These are phyloP conservation scores for Setipinna tenuifilis DNA, from an alignment of 2,797 vertebrate genomes.

Conservation along the genomic window DNA sequence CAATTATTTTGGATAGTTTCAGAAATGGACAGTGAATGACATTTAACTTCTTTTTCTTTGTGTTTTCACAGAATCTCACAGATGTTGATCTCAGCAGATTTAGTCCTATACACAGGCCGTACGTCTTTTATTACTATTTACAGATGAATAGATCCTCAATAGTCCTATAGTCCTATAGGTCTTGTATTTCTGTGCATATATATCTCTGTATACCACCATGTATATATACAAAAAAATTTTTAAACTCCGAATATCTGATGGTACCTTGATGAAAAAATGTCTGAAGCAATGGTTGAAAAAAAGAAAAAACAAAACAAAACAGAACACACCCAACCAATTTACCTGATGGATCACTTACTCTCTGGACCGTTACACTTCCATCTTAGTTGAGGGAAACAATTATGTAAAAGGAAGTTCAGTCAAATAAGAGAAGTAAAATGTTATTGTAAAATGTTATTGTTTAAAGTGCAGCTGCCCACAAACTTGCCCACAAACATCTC, in stretches of 20 bases:
- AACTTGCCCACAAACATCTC: background rate
- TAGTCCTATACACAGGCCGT: conserved; percentile 1
- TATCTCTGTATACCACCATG: too few species aligned
- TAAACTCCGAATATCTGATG: background rate
- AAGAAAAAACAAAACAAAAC: background rate
- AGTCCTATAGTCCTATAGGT: too few species aligned
- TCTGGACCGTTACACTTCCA: background rate
- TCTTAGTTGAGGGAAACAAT: background rate
- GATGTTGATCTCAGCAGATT: conserved; percentile 80
- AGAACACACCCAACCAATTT: background rate
- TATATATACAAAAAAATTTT: too few species aligned
- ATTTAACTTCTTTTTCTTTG: conserved; percentile 32
- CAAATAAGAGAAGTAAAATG: too few species aligned
- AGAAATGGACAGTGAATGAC: background rate
- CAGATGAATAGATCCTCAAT: too few species aligned
- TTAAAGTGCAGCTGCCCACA: too few species aligned
- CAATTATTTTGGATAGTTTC: background rate
- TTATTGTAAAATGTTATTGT: too few species aligned
- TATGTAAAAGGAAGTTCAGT: background rate
- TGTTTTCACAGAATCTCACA: conserved; percentile 73
- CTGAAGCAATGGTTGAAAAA: background rate
- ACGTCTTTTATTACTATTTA: background rate
- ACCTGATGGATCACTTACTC: background rate
- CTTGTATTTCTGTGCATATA: too few species aligned
- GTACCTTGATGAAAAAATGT: background rate